These are phyloP conservation scores for Perognathus longimembris DNA, from an alignment of 2,113 vertebrate species.

Conservation along the genomic window DNA sequence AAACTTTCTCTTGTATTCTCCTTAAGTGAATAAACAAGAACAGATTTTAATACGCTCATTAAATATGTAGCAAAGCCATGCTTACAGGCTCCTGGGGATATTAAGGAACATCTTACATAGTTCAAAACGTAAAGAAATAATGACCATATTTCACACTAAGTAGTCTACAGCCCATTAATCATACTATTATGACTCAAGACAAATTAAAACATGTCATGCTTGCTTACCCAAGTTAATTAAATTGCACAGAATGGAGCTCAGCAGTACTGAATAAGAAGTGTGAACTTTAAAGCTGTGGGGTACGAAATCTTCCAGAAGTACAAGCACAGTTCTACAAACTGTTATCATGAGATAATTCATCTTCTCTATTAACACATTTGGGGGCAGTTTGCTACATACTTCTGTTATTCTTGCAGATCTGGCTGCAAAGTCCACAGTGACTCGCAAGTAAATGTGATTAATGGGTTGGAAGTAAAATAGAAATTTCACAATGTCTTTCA, in stretches of 20 bases:
- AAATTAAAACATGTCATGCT: constrained; percentile 61
- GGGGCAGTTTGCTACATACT: not conserved
- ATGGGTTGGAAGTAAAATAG: not conserved
- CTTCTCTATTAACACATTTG: constrained; percentile 14
- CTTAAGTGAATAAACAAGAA: constrained; percentile 55
- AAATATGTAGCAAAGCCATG: constrained; percentile 45
- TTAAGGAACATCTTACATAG: constrained; percentile 38
- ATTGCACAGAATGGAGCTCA: constrained; percentile 38
- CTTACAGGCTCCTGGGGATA: constrained; percentile 15
- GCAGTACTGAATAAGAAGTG: constrained; percentile 21
- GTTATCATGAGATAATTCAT: constrained; percentile 19
- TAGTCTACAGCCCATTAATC: constrained; percentile 39
- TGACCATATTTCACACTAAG: constrained; percentile 34
- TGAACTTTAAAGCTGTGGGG: not conserved
- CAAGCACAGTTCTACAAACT: not conserved
- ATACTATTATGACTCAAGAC: constrained; percentile 37
- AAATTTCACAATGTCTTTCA: constrained; percentile 38
- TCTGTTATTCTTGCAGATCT: constrained; percentile 25
- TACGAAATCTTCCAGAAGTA: constrained; percentile 43
- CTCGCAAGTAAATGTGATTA: constrained; percentile 52
- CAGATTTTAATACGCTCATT: constrained; percentile 57
- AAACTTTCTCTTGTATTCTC: constrained; percentile 56
- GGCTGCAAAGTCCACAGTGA: constrained; percentile 1
- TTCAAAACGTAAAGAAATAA: constrained; percentile 49
- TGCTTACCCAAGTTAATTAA: constrained; percentile 67